These are phyloP conservation scores for Uropsilus gracilis DNA, from an alignment of 2,113 vertebrate genomes.

Conservation along the genomic window DNA sequence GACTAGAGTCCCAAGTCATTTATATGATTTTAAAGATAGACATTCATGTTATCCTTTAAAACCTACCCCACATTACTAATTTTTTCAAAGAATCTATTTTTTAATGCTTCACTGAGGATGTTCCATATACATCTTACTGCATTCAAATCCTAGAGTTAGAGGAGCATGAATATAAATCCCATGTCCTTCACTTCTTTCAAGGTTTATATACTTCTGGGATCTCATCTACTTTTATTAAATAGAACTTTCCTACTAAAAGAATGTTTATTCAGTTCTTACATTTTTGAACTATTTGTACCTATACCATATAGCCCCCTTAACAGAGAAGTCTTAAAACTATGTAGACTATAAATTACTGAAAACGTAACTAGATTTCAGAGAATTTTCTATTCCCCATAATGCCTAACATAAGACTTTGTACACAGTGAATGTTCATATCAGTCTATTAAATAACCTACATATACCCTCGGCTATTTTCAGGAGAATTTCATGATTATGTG, in stretches of 20 bases:
- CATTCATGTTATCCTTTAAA: not conserved
- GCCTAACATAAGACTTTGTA: not conserved
- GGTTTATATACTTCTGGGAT: not conserved
- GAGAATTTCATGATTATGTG: conserved; percentile 59
- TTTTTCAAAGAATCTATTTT: conserved; percentile 12
- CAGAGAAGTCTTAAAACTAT: not conserved
- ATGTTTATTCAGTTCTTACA: not conserved
- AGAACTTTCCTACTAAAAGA: not conserved
- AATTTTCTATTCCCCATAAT: not conserved
- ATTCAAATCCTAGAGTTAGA: conserved; percentile 14
- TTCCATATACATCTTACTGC: not conserved
- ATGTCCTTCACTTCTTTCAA: conserved; percentile 13
- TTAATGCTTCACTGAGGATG: not conserved
- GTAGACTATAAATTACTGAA: not conserved
- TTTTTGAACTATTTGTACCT: not conserved
- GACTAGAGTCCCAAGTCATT: not conserved
- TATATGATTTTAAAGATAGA: not conserved
- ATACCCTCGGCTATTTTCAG: conserved; percentile 50
- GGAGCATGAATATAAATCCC: not conserved
- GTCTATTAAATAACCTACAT: not conserved
- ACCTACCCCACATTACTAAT: not conserved
- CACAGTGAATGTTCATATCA: conserved; percentile 9
- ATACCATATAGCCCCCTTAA: not conserved
- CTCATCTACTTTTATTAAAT: not conserved
- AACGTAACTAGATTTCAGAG: conserved; percentile 25